These are phyloP conservation scores for Climacteris rufus DNA, from an alignment of 2,113 vertebrate genomes.

Conservation along the genomic window DNA sequence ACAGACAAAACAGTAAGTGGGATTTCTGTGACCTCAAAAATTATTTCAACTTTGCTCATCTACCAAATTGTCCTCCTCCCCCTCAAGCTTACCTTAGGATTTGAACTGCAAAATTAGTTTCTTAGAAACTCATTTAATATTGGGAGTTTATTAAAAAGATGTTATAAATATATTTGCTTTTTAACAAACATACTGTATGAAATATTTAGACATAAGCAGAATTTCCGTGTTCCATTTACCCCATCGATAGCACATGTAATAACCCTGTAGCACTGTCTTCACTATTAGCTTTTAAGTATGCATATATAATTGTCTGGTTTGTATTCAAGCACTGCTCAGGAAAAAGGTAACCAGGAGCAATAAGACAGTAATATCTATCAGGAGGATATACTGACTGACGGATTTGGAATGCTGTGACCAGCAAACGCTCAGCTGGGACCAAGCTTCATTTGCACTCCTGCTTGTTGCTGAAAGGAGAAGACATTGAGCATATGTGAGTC, in stretches of 20 bases:
- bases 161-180: background rate
- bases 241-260: background rate
- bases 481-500: conserved; percentile 39
- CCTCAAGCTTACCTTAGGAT: background rate
- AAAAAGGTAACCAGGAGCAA: conserved; percentile 21
- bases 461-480: conserved; percentile 15
- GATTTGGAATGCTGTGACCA: conserved; percentile 30
- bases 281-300: conserved; percentile 11
- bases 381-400: conserved; percentile 26
- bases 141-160: background rate
- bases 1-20: background rate
- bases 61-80: background rate
- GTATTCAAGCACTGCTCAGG: conserved; percentile 32
- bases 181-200: background rate
- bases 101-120: background rate
- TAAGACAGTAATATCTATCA: conserved; percentile 33
- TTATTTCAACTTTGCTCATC: background rate
- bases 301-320: conserved; percentile 34
- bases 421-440: background rate
- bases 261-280: background rate
- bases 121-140: background rate
- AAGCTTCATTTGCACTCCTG: conserved; percentile 32
- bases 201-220: background rate
- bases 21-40: background rate
- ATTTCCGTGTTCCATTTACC: background rate